Base-by-base conservation (phyloP, 2,888 invertebrate species). In the Timema cristinae region DNA sequence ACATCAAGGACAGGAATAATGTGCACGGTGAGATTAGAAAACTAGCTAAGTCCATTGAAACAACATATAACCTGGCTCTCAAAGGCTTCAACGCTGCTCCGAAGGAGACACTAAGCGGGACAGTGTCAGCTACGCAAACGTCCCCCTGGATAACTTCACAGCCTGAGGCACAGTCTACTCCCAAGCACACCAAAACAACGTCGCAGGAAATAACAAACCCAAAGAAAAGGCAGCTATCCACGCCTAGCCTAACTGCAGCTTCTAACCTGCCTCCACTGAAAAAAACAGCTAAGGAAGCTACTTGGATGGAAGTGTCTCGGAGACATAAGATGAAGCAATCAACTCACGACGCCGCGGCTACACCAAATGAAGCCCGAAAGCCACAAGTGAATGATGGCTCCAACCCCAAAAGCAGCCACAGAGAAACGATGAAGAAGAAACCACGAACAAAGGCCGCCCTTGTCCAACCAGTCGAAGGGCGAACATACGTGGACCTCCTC, bases 11-110 rank as follows among this genome's bases (percentile, higher is more conserved):
- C 32, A 32, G 32, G 32, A 54, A 54, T 13, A 54, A 54, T n/a
- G 54, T n/a, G n/a, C 54, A 54, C n/a, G n/a, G 54, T 4, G 54
- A 54, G n/a, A 54, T 54, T 54, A 54, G 54, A 54, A 54, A n/a
- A 54, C 54, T 54, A 4, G 54, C 54, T n/a, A 54, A n/a, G 54
- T 54, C 11, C 4, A 54, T 54, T 54, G 54, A 54, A 54, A 54
- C 54, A 2, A 4, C 54, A 54, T 13, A 54, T 54, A 54, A n/a
- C 54, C 54, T 54, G 54, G 54, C 4, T 13, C n/a, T 54, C 54
- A 54, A 54, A 4, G 11, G n/a, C 54, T 54, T 13, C 4, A 54
- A n/a, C n/a, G 54, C 54, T n/a, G 54, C 4, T 54, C 54, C 54
- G n/a, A 11, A 54, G 54, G 54, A 2, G 54, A 54, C 54, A 54